These are phyloP conservation scores for Hermodice carunculata DNA, from an alignment of 2,888 invertebrate species.

Conservation along the genomic window DNA sequence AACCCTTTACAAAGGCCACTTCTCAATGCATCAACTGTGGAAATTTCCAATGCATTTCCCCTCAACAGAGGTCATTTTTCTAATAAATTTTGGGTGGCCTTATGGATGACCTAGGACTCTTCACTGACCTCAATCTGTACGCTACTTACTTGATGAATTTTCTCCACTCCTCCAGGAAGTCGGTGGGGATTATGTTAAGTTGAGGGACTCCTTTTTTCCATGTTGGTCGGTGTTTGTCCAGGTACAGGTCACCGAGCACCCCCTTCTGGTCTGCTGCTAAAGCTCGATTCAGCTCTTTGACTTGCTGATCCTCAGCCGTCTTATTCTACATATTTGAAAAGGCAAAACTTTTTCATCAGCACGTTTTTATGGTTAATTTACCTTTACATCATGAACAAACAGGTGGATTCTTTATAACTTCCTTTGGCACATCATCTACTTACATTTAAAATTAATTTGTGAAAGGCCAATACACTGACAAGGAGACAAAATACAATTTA, in stretches of 20 bases:
- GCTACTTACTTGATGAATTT: conserved; percentile 69
- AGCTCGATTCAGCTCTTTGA: conserved; percentile 42
- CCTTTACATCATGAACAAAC: too few relatives aligned
- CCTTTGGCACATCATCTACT: neutral
- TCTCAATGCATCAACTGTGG: too few relatives aligned
- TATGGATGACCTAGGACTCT: too few relatives aligned
- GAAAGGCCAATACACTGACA: neutral
- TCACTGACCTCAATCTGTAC: too few relatives aligned
- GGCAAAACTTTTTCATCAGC: too few relatives aligned
- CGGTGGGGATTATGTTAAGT: conserved; percentile 57
- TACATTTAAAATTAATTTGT: neutral
- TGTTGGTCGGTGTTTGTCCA: conserved; percentile 64
- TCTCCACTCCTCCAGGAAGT: conserved; percentile 70
- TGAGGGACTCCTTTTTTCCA: conserved; percentile 11
- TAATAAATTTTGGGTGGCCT: too few relatives aligned
- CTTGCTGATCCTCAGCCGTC: neutral
- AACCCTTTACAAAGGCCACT: too few relatives aligned
- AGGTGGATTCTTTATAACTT: neutral
- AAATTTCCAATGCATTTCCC: too few relatives aligned
- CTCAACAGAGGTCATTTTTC: too few relatives aligned
- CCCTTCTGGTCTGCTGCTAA: conserved; percentile 66
- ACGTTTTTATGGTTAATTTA: too few relatives aligned
- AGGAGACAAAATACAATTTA: neutral
- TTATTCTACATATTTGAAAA: too few relatives aligned
- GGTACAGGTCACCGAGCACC: conserved; percentile 65